phyloP scores from a whole-genome alignment of 2,113 vertebrate genomes.

The Acrocephalus kingi region DNA sequence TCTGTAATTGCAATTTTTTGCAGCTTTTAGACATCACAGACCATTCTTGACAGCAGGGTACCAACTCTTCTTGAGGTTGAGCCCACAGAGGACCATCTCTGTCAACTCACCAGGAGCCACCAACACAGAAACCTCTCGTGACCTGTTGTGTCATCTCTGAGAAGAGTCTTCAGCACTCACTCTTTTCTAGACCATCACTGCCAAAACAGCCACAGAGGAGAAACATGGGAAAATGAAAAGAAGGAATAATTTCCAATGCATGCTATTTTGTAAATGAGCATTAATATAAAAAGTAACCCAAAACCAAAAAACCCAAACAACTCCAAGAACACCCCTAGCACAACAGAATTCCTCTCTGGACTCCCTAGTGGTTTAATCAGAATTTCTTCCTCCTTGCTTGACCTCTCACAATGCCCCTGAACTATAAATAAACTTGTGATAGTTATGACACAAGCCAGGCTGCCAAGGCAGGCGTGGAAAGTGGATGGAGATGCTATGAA shows the following conservation, averaged over 20 bases:
- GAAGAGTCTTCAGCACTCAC: neutral
- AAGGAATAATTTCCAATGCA: neutral
- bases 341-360: neutral
- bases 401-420: neutral
- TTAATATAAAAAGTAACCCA: neutral
- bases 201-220: neutral
- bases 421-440: slow-evolving; percentile 45
- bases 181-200: neutral
- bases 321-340: neutral
- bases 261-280: neutral
- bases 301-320: neutral
- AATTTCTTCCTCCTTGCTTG: slow-evolving; percentile 9
- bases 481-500: slow-evolving; percentile 26
- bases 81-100: neutral
- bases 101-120: neutral
- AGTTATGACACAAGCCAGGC: neutral
- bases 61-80: neutral
- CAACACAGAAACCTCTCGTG: rapidly evolving
- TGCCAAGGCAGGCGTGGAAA: neutral
- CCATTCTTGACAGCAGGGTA: neutral
- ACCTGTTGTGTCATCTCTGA: neutral
- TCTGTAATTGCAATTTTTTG: neutral
- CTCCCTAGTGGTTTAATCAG: neutral
- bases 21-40: neutral
- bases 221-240: neutral